These are phyloP conservation scores for Augochlorella aurata DNA, from an alignment of 2,888 invertebrate species.

Conservation along the genomic window DNA sequence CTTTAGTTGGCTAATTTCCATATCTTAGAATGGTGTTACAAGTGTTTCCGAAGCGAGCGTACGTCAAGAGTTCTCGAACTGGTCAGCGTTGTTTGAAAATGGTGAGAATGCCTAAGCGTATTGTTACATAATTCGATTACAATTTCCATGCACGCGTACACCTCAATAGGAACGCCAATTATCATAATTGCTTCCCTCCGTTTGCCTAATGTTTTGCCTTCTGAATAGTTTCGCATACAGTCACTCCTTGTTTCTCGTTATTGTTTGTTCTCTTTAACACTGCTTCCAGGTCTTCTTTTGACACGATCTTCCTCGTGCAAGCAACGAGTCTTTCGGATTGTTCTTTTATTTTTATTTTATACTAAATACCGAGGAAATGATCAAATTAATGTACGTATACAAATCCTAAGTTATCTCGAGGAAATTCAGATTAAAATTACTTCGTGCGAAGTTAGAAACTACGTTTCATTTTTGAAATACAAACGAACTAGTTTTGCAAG, in stretches of 20 bases:
- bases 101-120: neutral
- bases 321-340: too few species aligned
- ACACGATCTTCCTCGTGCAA: neutral
- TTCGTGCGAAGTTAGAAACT: too few species aligned
- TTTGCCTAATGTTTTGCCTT: slow-evolving; percentile 1
- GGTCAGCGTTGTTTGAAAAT: neutral
- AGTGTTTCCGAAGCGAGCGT: neutral
- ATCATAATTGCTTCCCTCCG: slow-evolving; percentile 21
- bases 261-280: too few species aligned
- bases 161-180: slow-evolving; percentile 37
- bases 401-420: too few species aligned
- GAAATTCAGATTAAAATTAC: too few species aligned
- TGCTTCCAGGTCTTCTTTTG: neutral
- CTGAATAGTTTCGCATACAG: neutral
- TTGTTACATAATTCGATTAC: slow-evolving; percentile 36
- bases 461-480: too few species aligned
- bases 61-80: neutral
- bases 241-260: neutral
- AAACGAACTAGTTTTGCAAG: too few species aligned
- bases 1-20: neutral
- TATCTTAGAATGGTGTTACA: neutral
- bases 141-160: slow-evolving; percentile 33
- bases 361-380: too few species aligned
- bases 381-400: too few species aligned
- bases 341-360: too few species aligned